Evolutionary conservation across 2,888 invertebrate species (phyloP).

Genomic region (Argyresthia goedartella): DNA sequence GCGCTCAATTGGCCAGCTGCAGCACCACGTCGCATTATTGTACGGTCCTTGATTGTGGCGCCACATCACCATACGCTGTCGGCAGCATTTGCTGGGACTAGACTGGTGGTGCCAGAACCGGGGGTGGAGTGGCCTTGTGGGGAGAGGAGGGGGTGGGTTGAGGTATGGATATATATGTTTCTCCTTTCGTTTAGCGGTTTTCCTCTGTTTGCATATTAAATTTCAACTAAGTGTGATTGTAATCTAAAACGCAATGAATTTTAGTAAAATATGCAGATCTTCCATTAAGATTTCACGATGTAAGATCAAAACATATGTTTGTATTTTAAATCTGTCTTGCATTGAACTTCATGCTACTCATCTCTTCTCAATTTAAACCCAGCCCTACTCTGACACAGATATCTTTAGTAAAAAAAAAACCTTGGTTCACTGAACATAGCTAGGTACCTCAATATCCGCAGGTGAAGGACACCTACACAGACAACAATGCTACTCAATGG

Average conservation of each 20-base stretch:
- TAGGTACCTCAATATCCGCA: constrained; percentile 17
- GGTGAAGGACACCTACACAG: constrained; percentile 78
- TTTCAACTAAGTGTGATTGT: too few relatives aligned
- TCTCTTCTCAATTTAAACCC: neutral
- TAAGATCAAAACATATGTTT: too few relatives aligned
- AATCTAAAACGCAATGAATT: too few relatives aligned
- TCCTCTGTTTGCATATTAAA: too few relatives aligned
- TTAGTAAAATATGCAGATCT: too few relatives aligned
- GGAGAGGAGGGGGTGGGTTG: constrained; percentile 58
- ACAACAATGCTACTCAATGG: constrained; percentile 79
- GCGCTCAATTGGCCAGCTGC: constrained; percentile 49
- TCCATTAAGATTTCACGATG: neutral
- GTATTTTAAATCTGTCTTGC: neutral
- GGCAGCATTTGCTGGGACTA: constrained; percentile 30
- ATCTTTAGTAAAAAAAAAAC: too few relatives aligned
- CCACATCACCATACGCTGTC: constrained; percentile 46
- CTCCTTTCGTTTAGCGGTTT: too few relatives aligned
- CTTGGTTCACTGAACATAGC: too few relatives aligned
- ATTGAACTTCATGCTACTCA: neutral
- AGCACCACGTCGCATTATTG: constrained; percentile 24
- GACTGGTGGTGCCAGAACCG: constrained; percentile 19
- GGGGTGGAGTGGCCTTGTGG: constrained; percentile 40
- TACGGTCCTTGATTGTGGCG: constrained; percentile 39
- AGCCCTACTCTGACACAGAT: too few relatives aligned
- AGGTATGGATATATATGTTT: constrained; percentile 35